Evolutionary conservation across 2,888 invertebrate genomes (phyloP).

Genomic region (Parnassius glacialis): DNA sequence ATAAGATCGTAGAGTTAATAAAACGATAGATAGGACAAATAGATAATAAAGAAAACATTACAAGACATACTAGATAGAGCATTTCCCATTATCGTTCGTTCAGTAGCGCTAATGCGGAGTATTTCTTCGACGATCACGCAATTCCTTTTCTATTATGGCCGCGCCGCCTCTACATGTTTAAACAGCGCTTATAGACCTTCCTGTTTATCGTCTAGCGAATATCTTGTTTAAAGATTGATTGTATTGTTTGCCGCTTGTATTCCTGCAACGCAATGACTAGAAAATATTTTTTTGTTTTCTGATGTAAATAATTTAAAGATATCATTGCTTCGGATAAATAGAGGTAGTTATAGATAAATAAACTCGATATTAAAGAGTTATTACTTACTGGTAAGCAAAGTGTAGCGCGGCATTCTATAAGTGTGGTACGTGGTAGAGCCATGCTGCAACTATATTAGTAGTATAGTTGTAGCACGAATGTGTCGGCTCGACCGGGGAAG

Average conservation of each 20-base stretch:
- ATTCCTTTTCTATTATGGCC: background rate
- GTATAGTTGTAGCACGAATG: too few species aligned
- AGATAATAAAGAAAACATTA: constrained; percentile 5
- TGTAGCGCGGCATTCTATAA: too few species aligned
- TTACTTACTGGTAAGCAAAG: too few species aligned
- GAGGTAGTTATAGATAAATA: too few species aligned
- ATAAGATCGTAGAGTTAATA: background rate
- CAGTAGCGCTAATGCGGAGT: background rate
- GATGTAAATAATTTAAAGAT: too few species aligned
- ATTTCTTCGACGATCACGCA: constrained; percentile 1
- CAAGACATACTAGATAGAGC: constrained; percentile 1
- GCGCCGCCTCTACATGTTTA: background rate
- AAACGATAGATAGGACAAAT: background rate
- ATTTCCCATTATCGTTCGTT: constrained; percentile 4
- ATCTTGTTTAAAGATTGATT: background rate
- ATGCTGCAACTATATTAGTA: too few species aligned
- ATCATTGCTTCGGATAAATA: too few species aligned
- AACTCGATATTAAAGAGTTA: too few species aligned
- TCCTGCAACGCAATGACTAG: background rate
- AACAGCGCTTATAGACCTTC: background rate
- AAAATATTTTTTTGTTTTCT: too few species aligned
- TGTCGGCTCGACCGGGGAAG: too few species aligned
- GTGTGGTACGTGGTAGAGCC: too few species aligned
- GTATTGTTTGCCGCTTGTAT: background rate
- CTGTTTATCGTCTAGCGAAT: background rate